Base-by-base conservation (phyloP, 1,140 invertebrate genomes). In the Psix sp. region DNA sequence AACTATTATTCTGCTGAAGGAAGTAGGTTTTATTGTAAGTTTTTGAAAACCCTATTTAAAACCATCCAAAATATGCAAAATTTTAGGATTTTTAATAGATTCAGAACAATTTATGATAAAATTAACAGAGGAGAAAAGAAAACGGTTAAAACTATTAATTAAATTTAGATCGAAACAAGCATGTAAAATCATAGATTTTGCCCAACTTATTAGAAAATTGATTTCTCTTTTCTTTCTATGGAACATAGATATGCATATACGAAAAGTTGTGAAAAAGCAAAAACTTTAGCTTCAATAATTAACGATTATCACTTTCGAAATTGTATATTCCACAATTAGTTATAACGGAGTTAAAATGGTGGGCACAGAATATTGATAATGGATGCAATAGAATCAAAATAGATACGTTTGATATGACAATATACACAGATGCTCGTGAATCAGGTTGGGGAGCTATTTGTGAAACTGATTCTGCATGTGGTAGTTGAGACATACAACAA, bases 401-500 rank as follows among this genome's bases (percentile, higher is more conserved):
- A 9, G 7, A 21, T 11, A 26, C 39, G 21, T 65, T 54, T 26
- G 14, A 24, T 6, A 17, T 77, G 9, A 72, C 66, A 39, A 76
- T 78, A 51, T 79, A 72, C 56, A 52, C 75, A 3, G 77, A 78
- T 36, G 42, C 73, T 7, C 78, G 70, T 11, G 11, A 49, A 15
- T 54, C 76, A 5, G 77, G 75, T 13, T 80, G 77, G 75, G 75
- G 68, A 2, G 40, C 45, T n/a, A 20, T 20, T 35, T 70, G 39
- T 42, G 45, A 62, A 21, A 60, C 40, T 7, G 33, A 71, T 31
- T 31, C 38, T 5, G 31, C 43, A 43, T 38, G 63, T 48, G 76
- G 77, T 16, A 67, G 51, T 21, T 81, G 77, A 71, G 16, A 21
- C 13, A 3, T 38, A 18, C 13, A 40, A 2, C 66, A 76, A 48